Evolutionary conservation across 2,113 vertebrate genomes (phyloP).

Genomic region (Gavialis gangeticus): DNA sequence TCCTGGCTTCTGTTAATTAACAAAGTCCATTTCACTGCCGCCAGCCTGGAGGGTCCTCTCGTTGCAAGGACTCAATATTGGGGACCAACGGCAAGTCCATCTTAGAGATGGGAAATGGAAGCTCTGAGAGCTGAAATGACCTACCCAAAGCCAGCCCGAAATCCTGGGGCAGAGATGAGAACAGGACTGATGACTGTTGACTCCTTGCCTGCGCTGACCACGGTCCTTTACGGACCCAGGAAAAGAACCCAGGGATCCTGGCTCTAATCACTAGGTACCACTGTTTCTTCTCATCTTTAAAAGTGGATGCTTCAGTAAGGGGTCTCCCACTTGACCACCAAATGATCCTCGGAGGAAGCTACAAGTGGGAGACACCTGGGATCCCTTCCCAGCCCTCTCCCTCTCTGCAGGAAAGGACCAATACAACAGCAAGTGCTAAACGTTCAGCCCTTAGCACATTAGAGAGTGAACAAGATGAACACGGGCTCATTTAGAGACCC

Average conservation of each 20-base stretch:
- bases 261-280: background rate
- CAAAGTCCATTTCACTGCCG: background rate
- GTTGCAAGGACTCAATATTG: background rate
- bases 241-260: background rate
- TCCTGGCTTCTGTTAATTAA: background rate
- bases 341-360: background rate
- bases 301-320: background rate
- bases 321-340: too few relatives aligned
- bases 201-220: background rate
- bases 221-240: background rate
- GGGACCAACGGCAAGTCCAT: background rate
- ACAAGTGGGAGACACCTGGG: rapidly evolving
- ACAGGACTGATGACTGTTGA: background rate
- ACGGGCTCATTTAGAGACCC: background rate
- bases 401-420: background rate
- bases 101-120: background rate
- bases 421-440: rapidly evolving
- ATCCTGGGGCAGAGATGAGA: background rate
- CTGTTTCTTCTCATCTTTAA: background rate
- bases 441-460: rapidly evolving
- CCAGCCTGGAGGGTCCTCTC: background rate
- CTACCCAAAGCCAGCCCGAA: background rate
- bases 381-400: background rate
- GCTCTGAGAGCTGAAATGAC: background rate
- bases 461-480: background rate